Percentiles rank a stretch among this genome's conserved stretches.
Conservation (phyloP, 2,888 invertebrate species). For the Metalampra italica region DNA sequence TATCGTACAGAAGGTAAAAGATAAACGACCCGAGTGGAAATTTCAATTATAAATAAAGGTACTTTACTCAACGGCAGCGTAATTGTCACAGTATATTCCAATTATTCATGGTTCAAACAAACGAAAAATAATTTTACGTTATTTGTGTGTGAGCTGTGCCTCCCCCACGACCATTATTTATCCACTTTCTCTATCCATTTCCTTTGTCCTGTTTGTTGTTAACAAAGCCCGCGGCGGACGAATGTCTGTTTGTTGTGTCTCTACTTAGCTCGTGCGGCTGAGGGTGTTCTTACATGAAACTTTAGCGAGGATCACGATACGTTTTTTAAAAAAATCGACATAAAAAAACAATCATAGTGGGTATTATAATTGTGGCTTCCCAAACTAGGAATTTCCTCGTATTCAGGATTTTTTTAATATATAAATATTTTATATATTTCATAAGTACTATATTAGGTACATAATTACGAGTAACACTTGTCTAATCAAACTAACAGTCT, state of each 20-base stretch:
- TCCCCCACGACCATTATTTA: conserved; percentile 48
- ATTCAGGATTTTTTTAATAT: too few relatives aligned
- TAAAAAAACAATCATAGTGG: too few relatives aligned
- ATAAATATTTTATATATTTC: too few relatives aligned
- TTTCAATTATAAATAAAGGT: neutral
- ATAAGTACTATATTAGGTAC: too few relatives aligned
- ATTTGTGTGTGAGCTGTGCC: conserved; percentile 31
- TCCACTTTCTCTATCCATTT: conserved; percentile 52
- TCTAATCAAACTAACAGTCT: too few relatives aligned
- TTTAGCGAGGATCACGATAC: too few relatives aligned
- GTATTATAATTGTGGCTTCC: too few relatives aligned
- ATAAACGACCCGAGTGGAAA: neutral
- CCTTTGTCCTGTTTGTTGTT: conserved; percentile 55
- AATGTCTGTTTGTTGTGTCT: conserved; percentile 51
- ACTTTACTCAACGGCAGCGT: neutral
- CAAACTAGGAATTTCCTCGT: too few relatives aligned
- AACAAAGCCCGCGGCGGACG: conserved; percentile 42
- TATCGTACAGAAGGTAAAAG: too few relatives aligned
- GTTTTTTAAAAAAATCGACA: too few relatives aligned
- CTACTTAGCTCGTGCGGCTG: conserved; percentile 15
- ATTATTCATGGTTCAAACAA: conserved; percentile 5
- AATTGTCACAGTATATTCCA: conserved; percentile 2
- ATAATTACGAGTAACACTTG: too few relatives aligned
- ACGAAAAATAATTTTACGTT: conserved; percentile 27
- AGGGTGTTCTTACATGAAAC: neutral